phyloP scores from a whole-genome alignment of 2,888 invertebrate genomes.

The Pseudococcus jackbeardsleyi region DNA sequence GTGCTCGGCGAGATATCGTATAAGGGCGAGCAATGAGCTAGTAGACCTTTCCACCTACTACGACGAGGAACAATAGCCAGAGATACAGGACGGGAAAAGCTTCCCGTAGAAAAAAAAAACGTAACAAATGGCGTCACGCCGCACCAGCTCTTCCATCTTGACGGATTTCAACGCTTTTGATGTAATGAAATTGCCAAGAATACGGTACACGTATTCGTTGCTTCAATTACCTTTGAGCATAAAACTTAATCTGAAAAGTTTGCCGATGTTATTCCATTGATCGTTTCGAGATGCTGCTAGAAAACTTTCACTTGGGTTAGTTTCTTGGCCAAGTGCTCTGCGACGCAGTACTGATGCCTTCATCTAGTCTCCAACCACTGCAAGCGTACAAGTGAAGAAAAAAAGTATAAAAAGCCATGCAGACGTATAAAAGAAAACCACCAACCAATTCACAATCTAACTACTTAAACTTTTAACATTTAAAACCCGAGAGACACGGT shows the following conservation, averaged over 20 bases:
- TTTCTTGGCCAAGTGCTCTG: neutral
- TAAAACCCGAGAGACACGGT: constrained; percentile 11
- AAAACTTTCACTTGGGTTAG: constrained; percentile 57
- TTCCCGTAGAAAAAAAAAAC: neutral
- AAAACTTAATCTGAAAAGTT: constrained; percentile 61
- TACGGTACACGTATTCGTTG: constrained; percentile 57
- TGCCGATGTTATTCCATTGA: constrained; percentile 57
- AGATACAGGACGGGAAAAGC: neutral
- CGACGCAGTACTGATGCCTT: neutral
- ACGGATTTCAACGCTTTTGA: constrained; percentile 48
- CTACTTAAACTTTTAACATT: constrained; percentile 40
- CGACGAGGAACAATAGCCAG: neutral
- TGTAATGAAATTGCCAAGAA: constrained; percentile 59
- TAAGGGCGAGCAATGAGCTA: neutral
- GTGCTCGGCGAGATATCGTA: constrained; percentile 6
- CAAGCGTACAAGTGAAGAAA: neutral
- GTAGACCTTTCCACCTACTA: neutral
- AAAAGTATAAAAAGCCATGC: constrained; percentile 17
- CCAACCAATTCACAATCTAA: constrained; percentile 16
- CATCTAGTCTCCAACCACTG: neutral
- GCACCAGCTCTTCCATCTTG: neutral
- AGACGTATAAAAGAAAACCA: constrained; percentile 10
- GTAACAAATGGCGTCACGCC: neutral
- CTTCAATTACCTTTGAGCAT: constrained; percentile 61
- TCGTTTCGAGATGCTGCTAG: constrained; percentile 34